A percentile compares a stretch with the other conserved stretches of the same genome.
Conservation (phyloP, 2,797 vertebrate genomes). For the Pteronotus mesoamericanus region DNA sequence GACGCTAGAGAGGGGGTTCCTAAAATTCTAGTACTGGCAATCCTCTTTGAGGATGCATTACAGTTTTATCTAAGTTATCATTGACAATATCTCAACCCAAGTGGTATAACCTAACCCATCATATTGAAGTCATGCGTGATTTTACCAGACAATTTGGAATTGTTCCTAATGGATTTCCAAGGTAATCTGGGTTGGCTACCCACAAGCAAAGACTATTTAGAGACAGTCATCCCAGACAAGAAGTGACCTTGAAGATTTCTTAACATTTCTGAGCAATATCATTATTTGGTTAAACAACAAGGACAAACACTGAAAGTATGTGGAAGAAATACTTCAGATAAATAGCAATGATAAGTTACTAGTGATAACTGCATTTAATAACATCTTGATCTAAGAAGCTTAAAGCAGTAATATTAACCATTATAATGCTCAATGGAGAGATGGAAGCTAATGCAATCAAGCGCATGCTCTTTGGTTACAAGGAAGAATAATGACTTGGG, state of each 20-base stretch:
- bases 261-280: conserved; percentile 31
- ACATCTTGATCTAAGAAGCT: not conserved
- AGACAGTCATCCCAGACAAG: not conserved
- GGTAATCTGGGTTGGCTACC: not conserved
- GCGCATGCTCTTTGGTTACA: not conserved
- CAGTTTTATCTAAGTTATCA: not conserved
- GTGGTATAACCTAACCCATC: conserved; percentile 1
- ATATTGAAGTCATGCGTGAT: not conserved
- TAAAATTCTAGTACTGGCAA: not conserved
- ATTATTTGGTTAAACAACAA: conserved; percentile 6
- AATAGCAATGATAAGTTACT: not conserved
- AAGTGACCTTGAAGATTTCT: not conserved
- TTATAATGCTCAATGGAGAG: not conserved
- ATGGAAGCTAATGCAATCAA: not conserved
- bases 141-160: conserved; percentile 40
- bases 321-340: not conserved
- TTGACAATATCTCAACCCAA: not conserved
- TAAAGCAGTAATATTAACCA: not conserved
- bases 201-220: conserved; percentile 32
- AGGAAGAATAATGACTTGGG: not conserved
- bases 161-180: conserved; percentile 50
- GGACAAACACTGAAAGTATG: not conserved
- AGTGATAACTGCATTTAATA: not conserved
- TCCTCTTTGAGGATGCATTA: not conserved
- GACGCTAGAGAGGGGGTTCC: not conserved